Conservation (phyloP, 2,888 invertebrate species). For the Polietes domitor region DNA sequence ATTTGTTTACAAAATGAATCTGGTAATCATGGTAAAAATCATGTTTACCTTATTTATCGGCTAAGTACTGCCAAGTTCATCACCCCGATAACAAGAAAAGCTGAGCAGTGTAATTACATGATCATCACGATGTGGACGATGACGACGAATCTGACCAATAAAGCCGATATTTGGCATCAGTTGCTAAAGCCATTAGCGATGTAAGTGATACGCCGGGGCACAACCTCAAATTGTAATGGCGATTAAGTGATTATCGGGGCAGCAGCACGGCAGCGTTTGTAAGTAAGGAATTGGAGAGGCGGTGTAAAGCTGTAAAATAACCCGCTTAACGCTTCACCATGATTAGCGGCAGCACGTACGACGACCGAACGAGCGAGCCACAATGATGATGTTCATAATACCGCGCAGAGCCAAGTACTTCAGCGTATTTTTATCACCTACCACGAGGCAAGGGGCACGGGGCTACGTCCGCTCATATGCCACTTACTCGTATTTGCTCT, state of each 20-base stretch:
- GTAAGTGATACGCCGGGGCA: slow-evolving; percentile 30
- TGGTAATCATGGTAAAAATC: background rate
- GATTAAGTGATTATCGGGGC: slow-evolving; percentile 31
- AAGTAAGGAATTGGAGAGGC: slow-evolving; percentile 62
- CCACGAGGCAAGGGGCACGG: background rate
- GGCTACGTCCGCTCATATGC: background rate
- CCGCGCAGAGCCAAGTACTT: background rate
- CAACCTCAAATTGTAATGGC: slow-evolving; percentile 28
- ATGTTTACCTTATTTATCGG: slow-evolving; percentile 1
- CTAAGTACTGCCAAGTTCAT: slow-evolving; percentile 17
- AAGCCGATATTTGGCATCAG: slow-evolving; percentile 19
- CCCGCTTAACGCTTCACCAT: slow-evolving; percentile 55
- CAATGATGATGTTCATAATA: too few species aligned
- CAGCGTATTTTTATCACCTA: background rate
- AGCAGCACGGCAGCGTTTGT: background rate
- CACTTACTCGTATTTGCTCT: background rate
- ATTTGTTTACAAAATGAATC: background rate
- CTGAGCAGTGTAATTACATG: background rate
- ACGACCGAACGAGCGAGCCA: slow-evolving; percentile 17
- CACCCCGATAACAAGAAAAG: background rate
- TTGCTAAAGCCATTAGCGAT: slow-evolving; percentile 12
- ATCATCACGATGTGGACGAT: background rate
- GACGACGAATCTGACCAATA: background rate
- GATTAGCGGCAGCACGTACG: slow-evolving; percentile 62
- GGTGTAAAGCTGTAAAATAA: slow-evolving; percentile 65